Evolutionary conservation across 2,797 vertebrate species (phyloP).

Genomic region (Premnoplex brunnescens): DNA sequence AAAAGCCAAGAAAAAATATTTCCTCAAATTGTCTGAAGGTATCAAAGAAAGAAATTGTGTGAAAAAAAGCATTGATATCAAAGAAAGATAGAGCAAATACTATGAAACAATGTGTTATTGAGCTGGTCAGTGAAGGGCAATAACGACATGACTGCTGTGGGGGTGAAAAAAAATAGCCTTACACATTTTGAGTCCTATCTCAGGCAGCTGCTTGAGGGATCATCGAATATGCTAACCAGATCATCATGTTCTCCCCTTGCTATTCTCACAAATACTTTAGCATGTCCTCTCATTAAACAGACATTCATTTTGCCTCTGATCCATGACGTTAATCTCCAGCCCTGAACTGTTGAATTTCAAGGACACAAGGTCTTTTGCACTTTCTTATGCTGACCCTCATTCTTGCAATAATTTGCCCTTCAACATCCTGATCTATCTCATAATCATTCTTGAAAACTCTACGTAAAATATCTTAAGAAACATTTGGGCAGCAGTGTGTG

Average conservation of each 20-base stretch:
- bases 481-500: background rate
- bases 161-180: background rate
- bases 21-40: background rate
- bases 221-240: background rate
- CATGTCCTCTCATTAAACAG: background rate
- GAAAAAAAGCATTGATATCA: background rate
- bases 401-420: background rate
- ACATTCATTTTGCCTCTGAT: background rate
- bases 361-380: fast-evolving
- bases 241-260: background rate
- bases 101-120: background rate
- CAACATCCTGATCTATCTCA: background rate
- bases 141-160: background rate
- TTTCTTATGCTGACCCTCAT: background rate
- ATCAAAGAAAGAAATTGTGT: background rate
- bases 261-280: background rate
- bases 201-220: background rate
- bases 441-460: background rate
- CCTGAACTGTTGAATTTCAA: background rate
- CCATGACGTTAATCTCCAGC: background rate
- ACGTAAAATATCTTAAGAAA: background rate
- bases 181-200: background rate
- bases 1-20: background rate
- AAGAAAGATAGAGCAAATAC: background rate
- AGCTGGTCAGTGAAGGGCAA: background rate